These are phyloP conservation scores for Ctenoplectra terminalis DNA, from an alignment of 1,140 invertebrate species.

Conservation along the genomic window DNA sequence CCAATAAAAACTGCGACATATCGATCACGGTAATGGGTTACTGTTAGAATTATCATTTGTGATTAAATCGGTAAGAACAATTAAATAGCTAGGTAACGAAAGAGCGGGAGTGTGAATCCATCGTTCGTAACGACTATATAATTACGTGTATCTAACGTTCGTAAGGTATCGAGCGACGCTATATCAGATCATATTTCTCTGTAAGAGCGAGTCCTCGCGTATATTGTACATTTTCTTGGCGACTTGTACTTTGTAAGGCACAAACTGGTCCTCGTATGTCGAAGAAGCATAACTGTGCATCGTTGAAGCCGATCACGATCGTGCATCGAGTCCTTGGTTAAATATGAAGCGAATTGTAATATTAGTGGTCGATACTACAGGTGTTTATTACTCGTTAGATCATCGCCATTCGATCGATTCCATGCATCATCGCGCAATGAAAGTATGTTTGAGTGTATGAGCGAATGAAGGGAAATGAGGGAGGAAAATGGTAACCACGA, in stretches of 20 bases:
- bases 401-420: conserved; percentile 12
- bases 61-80: conserved; percentile 37
- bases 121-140: conserved; percentile 37
- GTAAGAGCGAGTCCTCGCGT: background rate
- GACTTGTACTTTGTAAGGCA: conserved; percentile 45
- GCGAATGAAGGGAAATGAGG: background rate
- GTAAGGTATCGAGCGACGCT: conserved; percentile 36
- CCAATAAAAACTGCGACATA: conserved; percentile 56
- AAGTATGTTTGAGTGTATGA: conserved; percentile 2
- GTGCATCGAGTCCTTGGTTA: background rate
- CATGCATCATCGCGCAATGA: conserved; percentile 16
- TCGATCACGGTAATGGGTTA: conserved; percentile 62
- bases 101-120: conserved; percentile 26
- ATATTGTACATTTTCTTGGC: conserved; percentile 22
- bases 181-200: background rate
- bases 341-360: background rate
- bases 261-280: conserved; percentile 28
- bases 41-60: conserved; percentile 41
- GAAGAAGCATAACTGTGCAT: conserved; percentile 42
- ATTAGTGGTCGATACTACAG: conserved; percentile 15
- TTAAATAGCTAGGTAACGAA: conserved; percentile 24
- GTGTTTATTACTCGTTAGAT: conserved; percentile 50
- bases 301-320: background rate
- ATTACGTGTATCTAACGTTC: conserved; percentile 23
- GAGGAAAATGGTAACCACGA: background rate